phyloP scores from a whole-genome alignment of 2,797 vertebrate genomes.

The Bufotes viridis region DNA sequence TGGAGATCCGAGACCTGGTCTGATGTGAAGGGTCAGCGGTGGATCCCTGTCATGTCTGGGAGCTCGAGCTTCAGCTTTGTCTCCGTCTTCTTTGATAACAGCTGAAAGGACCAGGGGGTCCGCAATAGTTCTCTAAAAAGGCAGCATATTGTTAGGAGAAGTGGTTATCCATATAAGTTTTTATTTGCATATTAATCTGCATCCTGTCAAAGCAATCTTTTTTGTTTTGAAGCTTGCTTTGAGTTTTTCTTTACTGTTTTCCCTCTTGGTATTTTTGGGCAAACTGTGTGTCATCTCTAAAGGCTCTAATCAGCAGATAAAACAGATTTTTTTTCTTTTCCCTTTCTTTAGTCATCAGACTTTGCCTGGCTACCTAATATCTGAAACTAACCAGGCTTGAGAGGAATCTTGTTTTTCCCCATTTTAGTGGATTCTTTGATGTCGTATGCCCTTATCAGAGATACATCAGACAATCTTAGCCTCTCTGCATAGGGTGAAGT shows the following conservation, averaged over 20 bases:
- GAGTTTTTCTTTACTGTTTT: slow-evolving; percentile 37
- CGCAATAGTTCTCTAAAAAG: neutral
- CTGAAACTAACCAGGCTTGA: slow-evolving; percentile 33
- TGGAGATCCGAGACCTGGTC: neutral
- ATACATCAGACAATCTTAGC: neutral
- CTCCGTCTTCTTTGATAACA: slow-evolving; percentile 34
- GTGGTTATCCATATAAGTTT: slow-evolving; percentile 32
- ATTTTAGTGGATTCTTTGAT: slow-evolving; percentile 39
- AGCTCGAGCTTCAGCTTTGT: neutral
- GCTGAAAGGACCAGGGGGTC: neutral
- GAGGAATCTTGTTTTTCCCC: slow-evolving; percentile 29
- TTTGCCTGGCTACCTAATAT: slow-evolving; percentile 49
- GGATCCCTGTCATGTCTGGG: slow-evolving; percentile 15
- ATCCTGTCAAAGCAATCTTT: slow-evolving; percentile 52
- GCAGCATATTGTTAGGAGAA: slow-evolving; percentile 29
- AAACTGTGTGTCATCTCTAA: slow-evolving; percentile 55
- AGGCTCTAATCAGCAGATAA: slow-evolving; percentile 59
- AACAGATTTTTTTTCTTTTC: slow-evolving; percentile 49
- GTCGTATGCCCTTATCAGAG: neutral
- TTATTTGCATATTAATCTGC: slow-evolving; percentile 52
- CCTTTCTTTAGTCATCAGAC: slow-evolving; percentile 49
- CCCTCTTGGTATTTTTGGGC: slow-evolving; percentile 49
- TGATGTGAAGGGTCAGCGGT: slow-evolving; percentile 7
- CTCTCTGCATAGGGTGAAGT: neutral
- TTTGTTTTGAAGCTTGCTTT: slow-evolving; percentile 47